Base-by-base conservation (phyloP, 2,888 invertebrate species). In the Apamea crenata region DNA sequence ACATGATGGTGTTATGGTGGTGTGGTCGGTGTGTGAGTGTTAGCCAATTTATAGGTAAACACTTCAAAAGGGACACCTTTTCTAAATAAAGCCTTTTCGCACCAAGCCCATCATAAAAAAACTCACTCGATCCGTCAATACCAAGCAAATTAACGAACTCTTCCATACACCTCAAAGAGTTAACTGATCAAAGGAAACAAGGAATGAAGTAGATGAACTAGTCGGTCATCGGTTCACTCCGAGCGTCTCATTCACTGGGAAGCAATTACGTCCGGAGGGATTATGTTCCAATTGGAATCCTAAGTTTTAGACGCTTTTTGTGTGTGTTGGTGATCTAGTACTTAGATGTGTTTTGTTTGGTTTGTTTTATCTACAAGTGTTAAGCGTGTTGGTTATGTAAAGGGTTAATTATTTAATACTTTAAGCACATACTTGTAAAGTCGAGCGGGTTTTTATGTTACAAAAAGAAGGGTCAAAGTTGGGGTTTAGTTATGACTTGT, bases 221-320 rank as follows among this genome's bases (percentile, higher is more conserved):
- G 53, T 78, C 77, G 86, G 86, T 86, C 80, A 77, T 73, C 66
- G 44, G 80, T 83, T 86, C 68, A 75, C 71, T 59, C 65, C 21
- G 59, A 74, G 73, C 65, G 59, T 83, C 73, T 77, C 86, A 71
- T 83, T 83, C 83, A 75, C 44, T 73, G 66, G 68, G 68, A 83
- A 83, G 86, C 88, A 85, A 84, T 84, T 84, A 82, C 78, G 79
- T 59, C 50, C 70, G 50, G 29, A 32, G 65, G 79, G 86, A 85
- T 84, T 85, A 85, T 75, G 68, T 74, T 72, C 65, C 73, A 53
- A 79, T 85, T 67, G 75, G 29, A 67, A 44, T 83, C 29, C 61
- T 47, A 74, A 72, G 65, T 40, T 76, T 59, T 75, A 80, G 75
- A 68, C 5, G 77, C 12, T 70, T 56, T 18, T 59, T 25, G 47